A percentile compares a stretch with the other conserved stretches of the same genome.
Evolutionary conservation across 2,888 invertebrate genomes (phyloP).

Genomic region (Pyrrhosoma nymphula): DNA sequence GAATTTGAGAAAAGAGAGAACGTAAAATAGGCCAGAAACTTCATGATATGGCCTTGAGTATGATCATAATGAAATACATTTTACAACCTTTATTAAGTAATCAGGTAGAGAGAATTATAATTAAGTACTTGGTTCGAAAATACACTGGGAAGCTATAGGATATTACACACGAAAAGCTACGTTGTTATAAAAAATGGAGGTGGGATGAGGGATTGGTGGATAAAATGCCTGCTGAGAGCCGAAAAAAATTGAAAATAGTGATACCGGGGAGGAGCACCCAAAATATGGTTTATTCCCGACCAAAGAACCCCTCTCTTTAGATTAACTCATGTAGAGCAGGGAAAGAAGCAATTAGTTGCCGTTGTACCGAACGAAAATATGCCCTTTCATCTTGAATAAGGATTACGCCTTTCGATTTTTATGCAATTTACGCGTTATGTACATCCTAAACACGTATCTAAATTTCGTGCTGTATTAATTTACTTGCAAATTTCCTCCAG

Average conservation of each 20-base stretch:
- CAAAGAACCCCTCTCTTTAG: neutral
- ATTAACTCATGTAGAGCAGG: neutral
- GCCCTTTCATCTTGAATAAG: neutral
- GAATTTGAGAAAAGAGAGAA: no score
- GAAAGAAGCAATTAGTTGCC: neutral
- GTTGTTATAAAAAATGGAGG: no score
- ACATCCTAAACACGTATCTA: neutral
- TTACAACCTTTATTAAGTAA: no score
- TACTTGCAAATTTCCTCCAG: neutral
- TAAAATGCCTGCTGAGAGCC: neutral
- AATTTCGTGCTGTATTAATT: neutral
- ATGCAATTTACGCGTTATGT: neutral
- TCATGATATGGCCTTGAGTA: no score
- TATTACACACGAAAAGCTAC: no score
- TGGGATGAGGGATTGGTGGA: neutral
- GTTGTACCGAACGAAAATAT: neutral
- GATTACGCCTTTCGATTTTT: slow-evolving; percentile 8
- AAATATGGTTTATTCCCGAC: neutral
- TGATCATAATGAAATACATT: no score
- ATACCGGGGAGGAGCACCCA: neutral
- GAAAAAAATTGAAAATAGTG: neutral
- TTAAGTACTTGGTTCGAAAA: no score
- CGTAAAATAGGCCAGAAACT: no score
- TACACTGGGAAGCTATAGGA: no score
- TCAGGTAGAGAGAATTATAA: no score